A percentile compares a stretch with the other conserved stretches of the same genome.
phyloP scores from a whole-genome alignment of 2,113 vertebrate genomes.

The Cyprinodon variegatus region DNA sequence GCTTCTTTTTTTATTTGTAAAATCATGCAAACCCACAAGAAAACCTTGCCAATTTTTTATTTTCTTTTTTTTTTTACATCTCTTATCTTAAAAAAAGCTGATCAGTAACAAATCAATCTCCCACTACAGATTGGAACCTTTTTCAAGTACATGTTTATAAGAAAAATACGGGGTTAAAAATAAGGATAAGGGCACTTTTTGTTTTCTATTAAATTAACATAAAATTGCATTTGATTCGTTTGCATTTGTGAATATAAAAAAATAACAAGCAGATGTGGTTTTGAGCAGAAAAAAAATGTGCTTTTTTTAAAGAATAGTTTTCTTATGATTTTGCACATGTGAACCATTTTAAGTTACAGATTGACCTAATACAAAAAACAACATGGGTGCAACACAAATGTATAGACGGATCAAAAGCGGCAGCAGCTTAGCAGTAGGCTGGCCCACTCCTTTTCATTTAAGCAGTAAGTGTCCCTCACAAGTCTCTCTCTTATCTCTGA shows the following conservation, averaged over 20 bases:
- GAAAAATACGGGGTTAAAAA: background rate
- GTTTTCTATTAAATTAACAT: background rate
- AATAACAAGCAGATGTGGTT: background rate
- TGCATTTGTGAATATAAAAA: background rate
- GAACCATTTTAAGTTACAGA: background rate
- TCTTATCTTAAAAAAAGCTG: background rate
- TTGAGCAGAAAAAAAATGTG: background rate
- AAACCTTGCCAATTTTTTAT: background rate
- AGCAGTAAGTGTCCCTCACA: conserved; percentile 52
- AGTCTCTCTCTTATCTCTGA: conserved; percentile 67
- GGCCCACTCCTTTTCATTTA: conserved; percentile 46
- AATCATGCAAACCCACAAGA: conserved; percentile 1
- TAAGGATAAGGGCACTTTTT: background rate
- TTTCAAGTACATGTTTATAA: background rate
- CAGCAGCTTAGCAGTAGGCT: conserved; percentile 26
- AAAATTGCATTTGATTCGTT: background rate
- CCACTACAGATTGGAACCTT: too few species aligned
- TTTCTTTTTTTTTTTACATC: background rate
- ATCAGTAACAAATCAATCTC: background rate
- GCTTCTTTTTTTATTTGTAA: conserved; percentile 13
- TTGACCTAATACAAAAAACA: background rate
- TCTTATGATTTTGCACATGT: background rate
- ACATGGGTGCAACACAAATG: conserved; percentile 13
- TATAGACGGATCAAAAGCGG: conserved; percentile 18
- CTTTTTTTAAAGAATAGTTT: background rate